Base-by-base conservation (phyloP, 2,888 invertebrate genomes). In the Pseudolycoriella hygida region DNA sequence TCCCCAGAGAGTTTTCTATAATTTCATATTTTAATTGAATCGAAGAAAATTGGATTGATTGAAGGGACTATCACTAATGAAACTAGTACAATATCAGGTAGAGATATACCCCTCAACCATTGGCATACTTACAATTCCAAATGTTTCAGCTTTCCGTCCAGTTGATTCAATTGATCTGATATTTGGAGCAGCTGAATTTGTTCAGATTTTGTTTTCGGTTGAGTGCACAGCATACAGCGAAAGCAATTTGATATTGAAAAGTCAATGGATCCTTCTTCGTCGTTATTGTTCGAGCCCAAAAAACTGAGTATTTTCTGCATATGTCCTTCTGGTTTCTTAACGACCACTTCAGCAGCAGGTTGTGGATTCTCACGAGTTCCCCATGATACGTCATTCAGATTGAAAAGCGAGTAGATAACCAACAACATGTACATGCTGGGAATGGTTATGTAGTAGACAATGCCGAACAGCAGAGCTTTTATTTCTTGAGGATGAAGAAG, bases 391-490 rank as follows among this genome's bases (percentile, higher is more conserved):
- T 89, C 84, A 61, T 94, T 88, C 67, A 94, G 72, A 61, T 94
- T 94, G 60, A 90, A 89, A 19, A 93, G 70, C 0, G 92, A 88
- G 60, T 89, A 94, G 46, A 94, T 82, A 52, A 92, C 81, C 45
- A 94, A 71, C 57, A 94, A 67, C 73, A 94, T 78, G 62, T 93
- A 94, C 83, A 93, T 93, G 51, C 89, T 86, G 0, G 94, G 94
- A 44, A 94, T 88, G 5, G 90, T 86, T 41, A 94, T 77, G 60
- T 85, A 85, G 61, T 94, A 94, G 37, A 94, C 74, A 48, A 76
- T 58, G 14, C 84, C 74, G 54, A 78, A 81, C 32, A 79, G 60
- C n/a, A 92, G 62, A 50, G 87, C 88, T 40, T 67, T 61, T 44
- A 80, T 70, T 64, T 89, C 89, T 58, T 76, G 73, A 0, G 90